Conservation (phyloP, 2,888 invertebrate species). For the Lymantria monacha region DNA sequence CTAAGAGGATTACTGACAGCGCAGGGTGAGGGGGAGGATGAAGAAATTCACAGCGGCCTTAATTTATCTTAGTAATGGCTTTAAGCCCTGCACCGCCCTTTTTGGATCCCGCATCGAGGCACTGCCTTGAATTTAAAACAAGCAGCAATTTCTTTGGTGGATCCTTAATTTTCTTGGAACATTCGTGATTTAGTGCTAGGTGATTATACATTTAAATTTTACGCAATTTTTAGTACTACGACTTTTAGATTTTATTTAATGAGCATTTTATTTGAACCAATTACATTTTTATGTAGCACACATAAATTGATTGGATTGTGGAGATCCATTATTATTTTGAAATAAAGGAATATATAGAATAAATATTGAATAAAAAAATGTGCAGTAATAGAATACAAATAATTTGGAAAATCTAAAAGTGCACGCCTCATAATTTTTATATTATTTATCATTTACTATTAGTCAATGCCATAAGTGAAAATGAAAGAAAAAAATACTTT, state of each 20-base stretch:
- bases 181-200: conserved; percentile 62
- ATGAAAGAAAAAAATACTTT: too few relatives aligned
- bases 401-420: too few relatives aligned
- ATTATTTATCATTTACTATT: too few relatives aligned
- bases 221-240: not conserved
- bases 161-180: conserved; percentile 63
- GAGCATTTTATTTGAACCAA: not conserved
- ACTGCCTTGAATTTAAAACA: conserved; percentile 59
- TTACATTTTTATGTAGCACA: too few relatives aligned
- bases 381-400: too few relatives aligned
- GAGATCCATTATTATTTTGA: too few relatives aligned
- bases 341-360: too few relatives aligned
- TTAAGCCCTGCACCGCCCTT: conserved; percentile 64
- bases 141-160: conserved; percentile 47
- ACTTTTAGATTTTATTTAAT: not conserved
- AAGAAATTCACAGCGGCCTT: conserved; percentile 53
- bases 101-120: conserved; percentile 62
- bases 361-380: too few relatives aligned
- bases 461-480: too few relatives aligned
- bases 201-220: conserved; percentile 30
- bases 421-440: too few relatives aligned
- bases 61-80: conserved; percentile 75
- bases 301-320: too few relatives aligned
- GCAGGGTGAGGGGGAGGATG: conserved; percentile 32
- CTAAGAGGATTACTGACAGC: conserved; percentile 53